phyloP scores from a whole-genome alignment of 2,113 vertebrate genomes.

The Acrocephalus kingi region DNA sequence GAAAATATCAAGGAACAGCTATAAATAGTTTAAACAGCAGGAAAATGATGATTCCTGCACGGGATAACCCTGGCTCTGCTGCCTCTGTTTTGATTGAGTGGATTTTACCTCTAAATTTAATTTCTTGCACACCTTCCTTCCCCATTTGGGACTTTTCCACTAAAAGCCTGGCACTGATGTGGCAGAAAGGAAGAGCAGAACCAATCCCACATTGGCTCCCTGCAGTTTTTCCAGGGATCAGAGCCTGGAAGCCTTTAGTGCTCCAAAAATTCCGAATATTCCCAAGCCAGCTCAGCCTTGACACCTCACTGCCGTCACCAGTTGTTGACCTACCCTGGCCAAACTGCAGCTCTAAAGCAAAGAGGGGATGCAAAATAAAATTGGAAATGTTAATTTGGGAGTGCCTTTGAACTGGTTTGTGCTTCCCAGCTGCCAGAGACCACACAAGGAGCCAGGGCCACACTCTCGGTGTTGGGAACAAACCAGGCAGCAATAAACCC shows the following conservation, averaged over 20 bases:
- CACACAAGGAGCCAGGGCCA: neutral
- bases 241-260: neutral
- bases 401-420: neutral
- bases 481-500: neutral
- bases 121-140: neutral
- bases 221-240: neutral
- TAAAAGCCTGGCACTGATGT: neutral
- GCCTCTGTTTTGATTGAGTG: neutral
- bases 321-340: neutral
- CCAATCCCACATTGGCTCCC: accelerated
- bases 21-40: neutral
- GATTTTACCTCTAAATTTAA: neutral
- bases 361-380: neutral
- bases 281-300: neutral
- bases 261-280: neutral
- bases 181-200: neutral
- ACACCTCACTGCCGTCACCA: neutral
- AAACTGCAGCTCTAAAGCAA: neutral
- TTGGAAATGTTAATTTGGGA: neutral
- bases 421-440: neutral
- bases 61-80: neutral
- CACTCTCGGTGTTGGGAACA: neutral
- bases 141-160: neutral
- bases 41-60: neutral
- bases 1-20: neutral